Base-by-base conservation (phyloP, 2,797 vertebrate species). In the Knipowitschia caucasica region DNA sequence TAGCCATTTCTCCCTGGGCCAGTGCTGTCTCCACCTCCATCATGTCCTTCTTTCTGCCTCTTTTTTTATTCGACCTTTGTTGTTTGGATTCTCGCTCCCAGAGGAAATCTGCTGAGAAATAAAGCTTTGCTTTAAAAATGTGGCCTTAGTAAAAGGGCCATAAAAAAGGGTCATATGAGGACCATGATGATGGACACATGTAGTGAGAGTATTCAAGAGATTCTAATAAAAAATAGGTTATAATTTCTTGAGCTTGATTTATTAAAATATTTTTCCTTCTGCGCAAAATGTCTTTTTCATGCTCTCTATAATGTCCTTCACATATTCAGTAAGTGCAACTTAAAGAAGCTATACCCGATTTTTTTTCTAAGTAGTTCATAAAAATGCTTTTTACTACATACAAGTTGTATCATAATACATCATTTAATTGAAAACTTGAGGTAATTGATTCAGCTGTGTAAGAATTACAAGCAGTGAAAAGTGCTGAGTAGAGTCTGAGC, bases 21-120 rank as follows among this genome's bases (percentile, higher is more conserved):
- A 36, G 51, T 24, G 4, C 73, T 71, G 69, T 59, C 78, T 72
- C 64, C 59, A 67, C 72, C 73, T 72, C 69, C 62, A 67, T 69
- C 75, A 77, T 72, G 64, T 77, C 68, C 62, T 64, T 51, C 30
- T 49, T 71, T 69, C 59, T 14, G 15, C 53, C 65, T 59, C 60
- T 71, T 74, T 39, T n/a, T 73, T 61, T 62, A 66, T 71, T 47
- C 46, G 24, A 66, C 70, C 78, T 79, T 77, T 77, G 72, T 80
- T 82, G 70, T 77, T 78, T 67, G 60, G 60, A 47, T 72, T 74
- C 71, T 54, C 30, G 47, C 39, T 77, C 78, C 78, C 79, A 53
- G 60, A 70, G 72, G 82, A 80, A 81, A 80, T 71, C 67, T 35
- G 31, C 39, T 30, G 50, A 83, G 75, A 80, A 83, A 80, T 81